These are phyloP conservation scores for Sinosuthora webbiana DNA, from an alignment of 2,113 vertebrate species.

Conservation along the genomic window DNA sequence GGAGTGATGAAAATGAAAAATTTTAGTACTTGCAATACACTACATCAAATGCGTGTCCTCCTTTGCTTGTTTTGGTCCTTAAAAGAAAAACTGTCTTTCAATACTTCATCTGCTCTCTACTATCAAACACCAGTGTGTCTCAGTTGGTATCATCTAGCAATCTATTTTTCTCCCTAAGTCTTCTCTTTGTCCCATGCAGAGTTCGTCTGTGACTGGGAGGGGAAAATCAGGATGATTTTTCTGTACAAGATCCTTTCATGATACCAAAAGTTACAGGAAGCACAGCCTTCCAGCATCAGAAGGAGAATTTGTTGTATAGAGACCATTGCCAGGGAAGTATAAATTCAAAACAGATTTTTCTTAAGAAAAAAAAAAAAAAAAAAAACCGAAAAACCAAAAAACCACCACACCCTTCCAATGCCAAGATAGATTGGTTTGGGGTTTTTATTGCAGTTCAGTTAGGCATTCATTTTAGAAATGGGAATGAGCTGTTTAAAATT, in stretches of 20 bases:
- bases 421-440: neutral
- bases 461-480: neutral
- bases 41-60: neutral
- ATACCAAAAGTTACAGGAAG: neutral
- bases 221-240: neutral
- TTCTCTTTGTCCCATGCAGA: neutral
- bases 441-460: neutral
- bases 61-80: neutral
- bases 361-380: neutral
- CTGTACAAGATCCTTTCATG: neutral
- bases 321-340: neutral
- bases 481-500: neutral
- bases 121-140: neutral
- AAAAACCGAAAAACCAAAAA: neutral
- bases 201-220: neutral
- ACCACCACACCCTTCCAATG: neutral
- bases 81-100: neutral
- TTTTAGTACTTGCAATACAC: neutral
- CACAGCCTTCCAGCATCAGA: neutral
- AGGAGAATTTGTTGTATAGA: neutral
- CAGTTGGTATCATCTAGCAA: neutral
- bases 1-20: neutral
- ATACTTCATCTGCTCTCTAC: neutral
- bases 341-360: slow-evolving; percentile 18
- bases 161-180: neutral